phyloP scores from a whole-genome alignment of 1,140 invertebrate genomes.

The Drosophila repletoides region DNA sequence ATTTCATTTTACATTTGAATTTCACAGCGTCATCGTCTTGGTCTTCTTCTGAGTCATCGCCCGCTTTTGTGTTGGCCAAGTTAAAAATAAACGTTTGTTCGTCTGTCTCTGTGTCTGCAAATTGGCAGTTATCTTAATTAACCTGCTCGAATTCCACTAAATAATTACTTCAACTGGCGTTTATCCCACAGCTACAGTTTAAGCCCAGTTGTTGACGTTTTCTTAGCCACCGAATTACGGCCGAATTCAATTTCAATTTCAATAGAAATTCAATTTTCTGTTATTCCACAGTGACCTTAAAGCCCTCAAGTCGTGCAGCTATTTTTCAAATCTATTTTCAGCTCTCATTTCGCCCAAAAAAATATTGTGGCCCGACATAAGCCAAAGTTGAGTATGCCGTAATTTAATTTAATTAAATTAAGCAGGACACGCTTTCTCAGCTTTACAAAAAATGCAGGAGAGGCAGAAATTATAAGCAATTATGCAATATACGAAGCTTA shows the following conservation, averaged over 20 bases:
- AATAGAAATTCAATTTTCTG: slow-evolving; percentile 40
- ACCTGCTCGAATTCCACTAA: slow-evolving; percentile 30
- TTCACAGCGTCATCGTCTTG: slow-evolving; percentile 26
- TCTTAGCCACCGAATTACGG: slow-evolving; percentile 9
- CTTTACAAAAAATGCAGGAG: too few species aligned
- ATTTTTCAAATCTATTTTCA: slow-evolving; percentile 10
- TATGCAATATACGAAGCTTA: too few species aligned
- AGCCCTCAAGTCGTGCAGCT: slow-evolving; percentile 9
- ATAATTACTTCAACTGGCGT: slow-evolving; percentile 5
- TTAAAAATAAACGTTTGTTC: slow-evolving; percentile 4
- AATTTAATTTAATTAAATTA: slow-evolving; percentile 65
- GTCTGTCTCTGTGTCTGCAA: slow-evolving; percentile 12
- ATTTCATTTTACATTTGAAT: slow-evolving; percentile 15
- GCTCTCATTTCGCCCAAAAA: background rate
- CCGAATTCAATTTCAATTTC: slow-evolving; percentile 37
- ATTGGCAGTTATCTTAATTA: slow-evolving; percentile 37
- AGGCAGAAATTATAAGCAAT: too few species aligned
- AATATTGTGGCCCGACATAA: slow-evolving; percentile 3
- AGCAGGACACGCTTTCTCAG: slow-evolving; percentile 20
- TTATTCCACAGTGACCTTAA: slow-evolving; percentile 46
- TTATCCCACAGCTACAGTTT: slow-evolving; percentile 1
- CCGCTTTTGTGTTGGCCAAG: slow-evolving; percentile 1
- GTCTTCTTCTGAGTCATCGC: background rate
- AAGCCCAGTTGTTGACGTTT: slow-evolving; percentile 21
- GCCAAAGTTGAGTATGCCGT: slow-evolving; percentile 5